These are phyloP conservation scores for Paramormyrops kingsleyae DNA, from an alignment of 2,113 vertebrate genomes.

Conservation along the genomic window DNA sequence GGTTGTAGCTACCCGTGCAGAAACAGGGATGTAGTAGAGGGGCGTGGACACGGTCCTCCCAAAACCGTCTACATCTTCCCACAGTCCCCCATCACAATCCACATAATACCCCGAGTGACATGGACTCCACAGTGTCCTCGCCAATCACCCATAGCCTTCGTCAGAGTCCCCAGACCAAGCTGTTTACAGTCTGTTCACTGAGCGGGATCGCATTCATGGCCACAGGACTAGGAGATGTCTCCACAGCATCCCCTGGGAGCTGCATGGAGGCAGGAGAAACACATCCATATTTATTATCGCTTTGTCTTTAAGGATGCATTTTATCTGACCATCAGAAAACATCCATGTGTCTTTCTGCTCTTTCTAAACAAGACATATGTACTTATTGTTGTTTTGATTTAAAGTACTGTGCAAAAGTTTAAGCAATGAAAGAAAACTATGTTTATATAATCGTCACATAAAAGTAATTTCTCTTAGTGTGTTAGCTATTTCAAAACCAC, in stretches of 20 bases:
- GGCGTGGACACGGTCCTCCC: background rate
- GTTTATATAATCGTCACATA: background rate
- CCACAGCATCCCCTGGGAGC: background rate
- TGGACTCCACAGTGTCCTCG: background rate
- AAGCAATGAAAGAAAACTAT: background rate
- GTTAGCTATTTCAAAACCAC: background rate
- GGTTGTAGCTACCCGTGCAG: background rate
- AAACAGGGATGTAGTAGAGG: background rate
- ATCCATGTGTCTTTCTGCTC: background rate
- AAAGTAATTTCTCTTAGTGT: background rate
- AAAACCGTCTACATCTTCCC: background rate
- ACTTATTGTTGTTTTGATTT: background rate
- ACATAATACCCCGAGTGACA: background rate
- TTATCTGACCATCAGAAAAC: background rate
- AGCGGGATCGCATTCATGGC: background rate
- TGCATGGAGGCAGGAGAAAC: background rate
- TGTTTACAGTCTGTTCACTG: background rate
- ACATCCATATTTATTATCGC: background rate
- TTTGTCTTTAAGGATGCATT: background rate
- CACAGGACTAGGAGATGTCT: background rate
- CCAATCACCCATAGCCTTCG: background rate
- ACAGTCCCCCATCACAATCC: background rate
- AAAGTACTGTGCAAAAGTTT: background rate
- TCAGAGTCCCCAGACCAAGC: background rate
- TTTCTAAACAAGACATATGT: background rate